Evolutionary conservation across 1,140 invertebrate genomes (phyloP).

Genomic region (Tetramorium parvispinum): DNA sequence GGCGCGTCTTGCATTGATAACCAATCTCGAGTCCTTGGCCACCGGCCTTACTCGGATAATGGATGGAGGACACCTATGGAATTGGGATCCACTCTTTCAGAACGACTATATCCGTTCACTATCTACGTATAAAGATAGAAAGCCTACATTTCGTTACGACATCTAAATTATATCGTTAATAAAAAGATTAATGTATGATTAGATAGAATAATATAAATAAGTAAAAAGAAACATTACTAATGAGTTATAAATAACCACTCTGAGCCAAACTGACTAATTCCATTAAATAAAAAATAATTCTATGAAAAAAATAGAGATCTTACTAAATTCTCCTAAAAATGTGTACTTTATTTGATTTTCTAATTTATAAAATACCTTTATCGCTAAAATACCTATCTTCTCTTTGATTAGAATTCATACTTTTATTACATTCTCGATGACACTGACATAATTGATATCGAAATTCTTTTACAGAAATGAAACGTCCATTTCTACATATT

Average conservation of each 20-base stretch:
- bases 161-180: background rate
- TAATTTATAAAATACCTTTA: too few species aligned
- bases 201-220: background rate
- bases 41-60: slow-evolving; percentile 33
- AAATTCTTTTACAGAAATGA: too few species aligned
- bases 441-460: too few species aligned
- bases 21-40: slow-evolving; percentile 47
- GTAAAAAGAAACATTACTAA: background rate
- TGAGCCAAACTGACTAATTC: too few species aligned
- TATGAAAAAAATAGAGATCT: too few species aligned
- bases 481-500: too few species aligned
- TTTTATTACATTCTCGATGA: too few species aligned
- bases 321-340: too few species aligned
- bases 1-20: slow-evolving; percentile 71
- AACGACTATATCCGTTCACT: background rate
- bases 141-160: background rate
- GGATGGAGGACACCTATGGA: slow-evolving; percentile 12
- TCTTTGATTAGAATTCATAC: too few species aligned
- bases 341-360: too few species aligned
- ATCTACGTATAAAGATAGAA: background rate
- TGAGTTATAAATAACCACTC: background rate
- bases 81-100: background rate
- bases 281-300: too few species aligned
- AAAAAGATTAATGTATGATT: background rate
- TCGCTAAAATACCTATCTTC: too few species aligned